Evolutionary conservation across 1,140 invertebrate genomes (phyloP), one percentile per base, ranked within the genome.

Genomic region (Aphelinus atriplicis): DNA sequence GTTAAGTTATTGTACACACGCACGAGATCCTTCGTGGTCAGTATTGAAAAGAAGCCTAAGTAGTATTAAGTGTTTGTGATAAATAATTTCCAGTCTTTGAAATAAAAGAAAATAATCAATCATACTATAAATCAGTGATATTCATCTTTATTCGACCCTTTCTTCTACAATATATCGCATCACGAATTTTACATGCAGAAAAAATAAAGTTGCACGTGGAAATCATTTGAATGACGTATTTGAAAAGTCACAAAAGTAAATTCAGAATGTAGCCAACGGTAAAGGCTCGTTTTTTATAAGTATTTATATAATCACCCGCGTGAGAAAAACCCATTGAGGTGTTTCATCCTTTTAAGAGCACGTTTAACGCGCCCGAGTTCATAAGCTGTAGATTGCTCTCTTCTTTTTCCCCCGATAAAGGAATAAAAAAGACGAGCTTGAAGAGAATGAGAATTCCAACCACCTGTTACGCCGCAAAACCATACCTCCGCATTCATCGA

Each of bases 401-500:
- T 84, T 84, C 82, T 80, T 81, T 84, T 86, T 84, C 82, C 77
- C 78, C 81, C 81, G 81, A 85, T 84, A 84, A 85, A 85, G 79
- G 83, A 85, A 80, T 81, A 84, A 85, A 84, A 84, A 83, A 79
- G 81, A 80, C 60, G 80, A 71, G 56, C 55, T 65, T 56, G 76
- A 79, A 83, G 80, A 79, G 83, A 84, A 83, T 81, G 83, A 82
- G 84, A 84, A 85, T 82, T 83, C 82, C 83, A 84, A 84, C 84
- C 84, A 86, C 84, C 84, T 86, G 84, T 86, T 86, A 86, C 83
- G 77, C 84, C 71, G 77, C 79, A 82, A 83, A 86, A 83, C 80
- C 80, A 82, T 80, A 82, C 81, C 79, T 79, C 77, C 76, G 74
- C 76, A 82, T 63, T 77, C 79, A 83, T 83, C 82, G 82, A 80